Conservation (phyloP, 1,140 invertebrate species). For the Watersipora subatra region DNA sequence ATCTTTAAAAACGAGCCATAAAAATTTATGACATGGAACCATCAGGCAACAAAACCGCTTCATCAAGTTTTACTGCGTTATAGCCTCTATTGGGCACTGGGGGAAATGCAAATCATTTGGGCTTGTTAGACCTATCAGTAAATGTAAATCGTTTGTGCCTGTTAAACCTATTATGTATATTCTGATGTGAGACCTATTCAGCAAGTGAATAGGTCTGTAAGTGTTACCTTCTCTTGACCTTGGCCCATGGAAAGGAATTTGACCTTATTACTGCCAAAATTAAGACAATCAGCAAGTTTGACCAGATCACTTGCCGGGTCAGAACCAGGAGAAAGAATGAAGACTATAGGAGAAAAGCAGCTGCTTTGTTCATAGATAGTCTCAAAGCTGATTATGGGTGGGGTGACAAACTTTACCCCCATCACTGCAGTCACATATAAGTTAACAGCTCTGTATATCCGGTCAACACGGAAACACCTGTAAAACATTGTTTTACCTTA, state of each 20-base stretch:
- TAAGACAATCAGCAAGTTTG: conserved; percentile 58
- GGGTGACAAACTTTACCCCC: conserved; percentile 63
- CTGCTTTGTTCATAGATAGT: conserved; percentile 61
- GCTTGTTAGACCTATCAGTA: too few relatives aligned
- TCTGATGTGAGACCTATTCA: too few relatives aligned
- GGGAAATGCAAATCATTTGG: too few relatives aligned
- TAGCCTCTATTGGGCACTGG: too few relatives aligned
- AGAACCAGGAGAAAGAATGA: conserved; percentile 65
- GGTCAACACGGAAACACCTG: conserved; percentile 63
- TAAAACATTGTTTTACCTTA: too few relatives aligned
- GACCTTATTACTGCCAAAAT: conserved; percentile 53
- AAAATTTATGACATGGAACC: too few relatives aligned
- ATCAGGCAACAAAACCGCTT: too few relatives aligned
- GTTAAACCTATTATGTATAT: too few relatives aligned
- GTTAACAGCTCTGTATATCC: conserved; percentile 57
- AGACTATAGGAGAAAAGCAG: conserved; percentile 58
- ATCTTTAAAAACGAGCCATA: neutral
- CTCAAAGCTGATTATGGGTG: conserved; percentile 60
- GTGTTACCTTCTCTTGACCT: conserved; percentile 57
- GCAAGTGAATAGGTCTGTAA: too few relatives aligned
- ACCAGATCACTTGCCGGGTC: conserved; percentile 67
- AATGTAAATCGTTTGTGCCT: too few relatives aligned
- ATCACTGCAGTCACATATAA: conserved; percentile 60
- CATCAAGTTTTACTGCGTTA: too few relatives aligned
- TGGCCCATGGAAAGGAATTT: conserved; percentile 66